These are phyloP conservation scores for Eurosta solidaginis DNA, from an alignment of 1,140 invertebrate species.

Conservation along the genomic window DNA sequence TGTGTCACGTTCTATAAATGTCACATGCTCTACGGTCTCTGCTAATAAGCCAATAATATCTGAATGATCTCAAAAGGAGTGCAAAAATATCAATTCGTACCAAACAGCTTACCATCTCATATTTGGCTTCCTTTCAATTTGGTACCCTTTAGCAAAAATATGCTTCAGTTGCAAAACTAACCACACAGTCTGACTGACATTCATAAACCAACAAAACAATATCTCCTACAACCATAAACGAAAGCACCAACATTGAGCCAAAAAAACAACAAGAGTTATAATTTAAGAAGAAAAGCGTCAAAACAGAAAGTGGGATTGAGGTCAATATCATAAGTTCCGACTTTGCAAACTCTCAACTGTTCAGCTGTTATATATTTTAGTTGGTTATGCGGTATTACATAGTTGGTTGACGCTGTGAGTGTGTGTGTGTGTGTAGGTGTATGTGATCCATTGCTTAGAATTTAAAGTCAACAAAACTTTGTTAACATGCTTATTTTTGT, in stretches of 20 bases:
- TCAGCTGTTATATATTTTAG: no score
- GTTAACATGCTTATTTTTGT: no score
- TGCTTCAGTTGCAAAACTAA: neutral
- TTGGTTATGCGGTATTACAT: no score
- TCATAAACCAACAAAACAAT: no score
- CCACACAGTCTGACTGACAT: neutral
- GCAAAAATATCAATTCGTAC: no score
- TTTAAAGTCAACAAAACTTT: neutral
- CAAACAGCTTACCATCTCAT: no score
- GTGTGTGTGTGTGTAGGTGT: neutral
- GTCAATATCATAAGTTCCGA: slow-evolving; percentile 20
- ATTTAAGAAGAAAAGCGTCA: neutral
- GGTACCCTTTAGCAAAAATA: no score
- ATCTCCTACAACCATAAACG: neutral
- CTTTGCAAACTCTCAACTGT: neutral
- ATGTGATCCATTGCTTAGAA: neutral
- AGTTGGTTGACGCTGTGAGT: neutral
- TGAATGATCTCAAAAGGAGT: no score
- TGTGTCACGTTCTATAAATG: no score
- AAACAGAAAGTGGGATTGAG: neutral
- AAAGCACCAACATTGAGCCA: neutral
- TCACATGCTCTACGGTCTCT: no score
- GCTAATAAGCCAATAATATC: no score
- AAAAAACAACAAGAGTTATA: neutral
- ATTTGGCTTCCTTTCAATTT: no score